phyloP scores from a whole-genome alignment of 2,113 vertebrate genomes.

The Bubo scandiacus region DNA sequence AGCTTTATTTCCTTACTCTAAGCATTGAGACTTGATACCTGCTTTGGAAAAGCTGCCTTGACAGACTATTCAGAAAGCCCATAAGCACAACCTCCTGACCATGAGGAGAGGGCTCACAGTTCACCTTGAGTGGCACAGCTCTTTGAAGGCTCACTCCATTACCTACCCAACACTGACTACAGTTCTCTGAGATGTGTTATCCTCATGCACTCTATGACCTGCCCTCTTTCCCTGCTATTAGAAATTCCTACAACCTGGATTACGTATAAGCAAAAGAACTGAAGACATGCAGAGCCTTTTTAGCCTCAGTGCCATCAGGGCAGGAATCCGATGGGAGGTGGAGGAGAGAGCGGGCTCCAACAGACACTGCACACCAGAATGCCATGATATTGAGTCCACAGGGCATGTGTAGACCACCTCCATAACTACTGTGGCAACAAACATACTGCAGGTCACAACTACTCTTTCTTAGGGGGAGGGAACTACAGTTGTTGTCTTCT shows the following conservation, averaged over 20 bases:
- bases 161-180: background rate
- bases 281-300: background rate
- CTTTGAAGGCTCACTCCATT: background rate
- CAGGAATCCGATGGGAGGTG: background rate
- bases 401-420: accelerated
- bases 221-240: background rate
- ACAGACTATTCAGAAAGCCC: background rate
- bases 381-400: background rate
- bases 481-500: background rate
- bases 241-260: background rate
- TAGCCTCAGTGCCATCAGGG: background rate
- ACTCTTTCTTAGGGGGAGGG: background rate
- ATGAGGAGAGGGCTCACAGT: background rate
- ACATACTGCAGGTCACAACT: background rate
- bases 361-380: background rate
- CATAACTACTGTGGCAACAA: background rate
- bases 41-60: background rate
- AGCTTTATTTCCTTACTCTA: background rate
- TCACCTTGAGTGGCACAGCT: background rate
- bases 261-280: background rate
- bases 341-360: background rate
- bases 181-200: background rate
- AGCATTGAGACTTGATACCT: background rate
- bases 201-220: background rate
- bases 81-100: background rate